Evolutionary conservation across 2,888 invertebrate genomes (phyloP), one percentile per base, ranked within the genome.

Genomic region (Heteropelma amictum): DNA sequence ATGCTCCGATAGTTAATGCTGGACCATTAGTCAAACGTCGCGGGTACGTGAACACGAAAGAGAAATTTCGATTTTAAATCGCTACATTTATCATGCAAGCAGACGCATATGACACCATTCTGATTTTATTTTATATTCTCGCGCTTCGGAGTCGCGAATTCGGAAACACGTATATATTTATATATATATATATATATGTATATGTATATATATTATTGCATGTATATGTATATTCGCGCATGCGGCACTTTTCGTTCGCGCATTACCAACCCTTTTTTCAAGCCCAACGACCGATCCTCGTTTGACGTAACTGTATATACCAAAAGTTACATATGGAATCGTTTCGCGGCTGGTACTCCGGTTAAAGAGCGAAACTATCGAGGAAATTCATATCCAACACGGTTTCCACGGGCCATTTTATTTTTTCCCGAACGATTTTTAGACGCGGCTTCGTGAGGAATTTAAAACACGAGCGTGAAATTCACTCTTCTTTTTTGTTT

Each of bases 71-170:
- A 88, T 88, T 89, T 89, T 89, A 89, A 89, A 89, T 88, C 88
- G 88, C 87, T 87, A 89, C 88, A 89, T 89, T 89, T 88, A 88
- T 89, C 88, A 89, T 88, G 88, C 88, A 88, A 88, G 88, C 88
- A 88, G 88, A 87, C 88, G 86, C 87, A 83, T 87, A 84, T 88
- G 88, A 88, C 88, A 88, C 86, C 86, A 82, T 87, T 87, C 86
- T 88, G 85, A 88, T 88, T 88, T 88, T 86, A 88, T 87, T 87
- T 86, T 85, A 87, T 85, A 70, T 84, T 83, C 86, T 82, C 84
- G 83, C 83, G 83, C 81, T 80, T 72, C n/a, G n/a, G 76, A 73
- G 14, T 58, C 56, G 10, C 21, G 42, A 19, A 35, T 42, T 26
- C 7, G 10, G n/a, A n/a, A n/a, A n/a, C n/a, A n/a, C n/a, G n/a